phyloP scores from a whole-genome alignment of 2,113 vertebrate genomes.

The Otolemur garnettii region DNA sequence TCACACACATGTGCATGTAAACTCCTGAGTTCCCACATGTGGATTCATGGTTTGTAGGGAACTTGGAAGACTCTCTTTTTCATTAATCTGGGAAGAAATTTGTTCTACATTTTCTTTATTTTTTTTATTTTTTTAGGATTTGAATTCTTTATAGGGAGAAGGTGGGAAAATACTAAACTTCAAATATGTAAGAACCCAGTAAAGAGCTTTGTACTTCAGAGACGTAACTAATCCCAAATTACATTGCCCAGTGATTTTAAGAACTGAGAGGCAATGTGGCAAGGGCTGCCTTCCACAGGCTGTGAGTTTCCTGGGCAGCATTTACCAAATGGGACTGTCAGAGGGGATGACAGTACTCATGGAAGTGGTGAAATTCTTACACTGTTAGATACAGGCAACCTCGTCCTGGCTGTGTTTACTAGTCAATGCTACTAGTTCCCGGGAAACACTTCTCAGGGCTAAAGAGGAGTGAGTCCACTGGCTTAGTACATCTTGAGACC shows the following conservation, averaged over 20 bases:
- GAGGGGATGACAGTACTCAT: not conserved
- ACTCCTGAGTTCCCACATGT: conserved; percentile 54
- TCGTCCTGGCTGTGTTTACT: not conserved
- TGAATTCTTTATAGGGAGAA: conserved; percentile 58
- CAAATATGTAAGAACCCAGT: conserved; percentile 11
- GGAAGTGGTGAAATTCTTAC: not conserved
- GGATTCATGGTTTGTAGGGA: conserved; percentile 48
- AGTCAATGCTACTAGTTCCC: not conserved
- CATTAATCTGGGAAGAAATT: conserved; percentile 73
- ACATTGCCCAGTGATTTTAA: not conserved
- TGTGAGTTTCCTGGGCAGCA: not conserved
- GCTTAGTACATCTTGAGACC: not conserved
- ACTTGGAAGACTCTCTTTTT: conserved; percentile 63
- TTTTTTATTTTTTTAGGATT: conserved; percentile 15
- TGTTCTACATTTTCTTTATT: conserved; percentile 39
- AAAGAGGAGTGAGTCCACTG: not conserved
- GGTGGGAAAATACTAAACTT: conserved; percentile 19
- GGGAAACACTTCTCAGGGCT: not conserved
- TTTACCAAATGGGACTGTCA: not conserved
- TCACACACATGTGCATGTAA: conserved; percentile 15
- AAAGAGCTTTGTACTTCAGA: not conserved
- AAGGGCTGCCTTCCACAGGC: not conserved
- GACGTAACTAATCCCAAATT: conserved; percentile 14
- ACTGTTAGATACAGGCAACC: not conserved
- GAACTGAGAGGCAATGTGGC: not conserved